phyloP scores from a whole-genome alignment of 2,888 invertebrate genomes.

The Cheilosia grossa region DNA sequence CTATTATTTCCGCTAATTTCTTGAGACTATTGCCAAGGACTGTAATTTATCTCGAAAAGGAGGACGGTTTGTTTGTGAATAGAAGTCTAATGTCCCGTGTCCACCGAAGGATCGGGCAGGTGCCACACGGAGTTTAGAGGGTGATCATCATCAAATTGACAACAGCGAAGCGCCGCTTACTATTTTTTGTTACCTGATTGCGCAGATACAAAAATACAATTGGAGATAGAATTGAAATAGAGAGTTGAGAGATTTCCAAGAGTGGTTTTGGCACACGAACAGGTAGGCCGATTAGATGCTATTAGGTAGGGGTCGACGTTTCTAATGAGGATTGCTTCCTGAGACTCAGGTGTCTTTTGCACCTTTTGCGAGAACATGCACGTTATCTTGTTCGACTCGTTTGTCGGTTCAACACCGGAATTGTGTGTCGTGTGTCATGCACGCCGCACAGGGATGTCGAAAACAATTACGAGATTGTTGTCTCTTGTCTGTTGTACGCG shows the following conservation, averaged over 20 bases:
- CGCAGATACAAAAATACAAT: slow-evolving; percentile 60
- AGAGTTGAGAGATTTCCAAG: slow-evolving; percentile 60
- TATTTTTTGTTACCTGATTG: slow-evolving; percentile 52
- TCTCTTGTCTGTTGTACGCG: background rate
- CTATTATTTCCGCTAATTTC: slow-evolving; percentile 73
- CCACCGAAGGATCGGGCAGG: slow-evolving; percentile 59
- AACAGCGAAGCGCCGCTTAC: slow-evolving; percentile 61
- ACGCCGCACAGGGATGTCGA: slow-evolving; percentile 35
- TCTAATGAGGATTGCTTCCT: slow-evolving; percentile 55
- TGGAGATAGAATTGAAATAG: slow-evolving; percentile 10
- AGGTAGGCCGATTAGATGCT: slow-evolving; percentile 67
- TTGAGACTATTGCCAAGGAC: slow-evolving; percentile 46
- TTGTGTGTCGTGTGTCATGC: slow-evolving; percentile 41
- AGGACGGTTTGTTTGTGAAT: slow-evolving; percentile 72
- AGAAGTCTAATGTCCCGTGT: slow-evolving; percentile 71
- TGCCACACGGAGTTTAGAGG: slow-evolving; percentile 54
- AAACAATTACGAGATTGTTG: slow-evolving; percentile 61
- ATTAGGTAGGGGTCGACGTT: slow-evolving; percentile 61
- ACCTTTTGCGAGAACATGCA: slow-evolving; percentile 68
- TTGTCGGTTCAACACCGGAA: slow-evolving; percentile 58
- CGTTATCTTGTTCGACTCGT: slow-evolving; percentile 45
- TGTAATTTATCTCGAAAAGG: slow-evolving; percentile 60
- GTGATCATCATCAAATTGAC: slow-evolving; percentile 72
- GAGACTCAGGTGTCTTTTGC: slow-evolving; percentile 63
- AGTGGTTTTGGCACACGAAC: slow-evolving; percentile 70